These are phyloP conservation scores for Chirona hameri DNA, from an alignment of 2,888 invertebrate genomes.

Conservation along the genomic window DNA sequence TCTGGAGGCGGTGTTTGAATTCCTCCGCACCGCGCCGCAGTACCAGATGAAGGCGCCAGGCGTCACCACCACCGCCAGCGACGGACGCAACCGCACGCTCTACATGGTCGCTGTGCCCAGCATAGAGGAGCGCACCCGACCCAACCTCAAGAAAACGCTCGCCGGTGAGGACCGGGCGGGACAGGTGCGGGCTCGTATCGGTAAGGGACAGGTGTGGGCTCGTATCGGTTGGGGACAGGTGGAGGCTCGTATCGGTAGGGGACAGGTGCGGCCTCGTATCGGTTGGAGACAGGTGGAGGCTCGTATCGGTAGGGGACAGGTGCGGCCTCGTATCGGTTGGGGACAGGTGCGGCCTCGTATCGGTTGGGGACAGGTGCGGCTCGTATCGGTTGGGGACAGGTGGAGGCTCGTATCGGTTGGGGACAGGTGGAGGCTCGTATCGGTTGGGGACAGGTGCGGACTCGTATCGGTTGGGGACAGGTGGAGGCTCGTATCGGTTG, in stretches of 20 bases:
- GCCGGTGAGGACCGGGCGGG: slow-evolving; percentile 48
- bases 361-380: neutral
- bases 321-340: too few relatives aligned
- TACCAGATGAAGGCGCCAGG: slow-evolving; percentile 58
- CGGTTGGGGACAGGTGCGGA: neutral
- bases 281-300: neutral
- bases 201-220: neutral
- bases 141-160: slow-evolving; percentile 82
- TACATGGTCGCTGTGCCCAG: slow-evolving; percentile 90
- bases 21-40: slow-evolving; percentile 36
- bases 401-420: too few relatives aligned
- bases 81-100: slow-evolving; percentile 82
- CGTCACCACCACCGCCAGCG: slow-evolving; percentile 65
- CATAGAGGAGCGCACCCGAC: slow-evolving; percentile 82
- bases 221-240: neutral
- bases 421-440: neutral
- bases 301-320: neutral
- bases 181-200: neutral
- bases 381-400: neutral
- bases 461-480: neutral
- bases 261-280: neutral
- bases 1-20: slow-evolving; percentile 36
- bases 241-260: too few relatives aligned
- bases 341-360: neutral
- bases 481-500: too few relatives aligned